These are phyloP conservation scores for Lithobates pipiens DNA, from an alignment of 2,797 vertebrate species.

Conservation along the genomic window DNA sequence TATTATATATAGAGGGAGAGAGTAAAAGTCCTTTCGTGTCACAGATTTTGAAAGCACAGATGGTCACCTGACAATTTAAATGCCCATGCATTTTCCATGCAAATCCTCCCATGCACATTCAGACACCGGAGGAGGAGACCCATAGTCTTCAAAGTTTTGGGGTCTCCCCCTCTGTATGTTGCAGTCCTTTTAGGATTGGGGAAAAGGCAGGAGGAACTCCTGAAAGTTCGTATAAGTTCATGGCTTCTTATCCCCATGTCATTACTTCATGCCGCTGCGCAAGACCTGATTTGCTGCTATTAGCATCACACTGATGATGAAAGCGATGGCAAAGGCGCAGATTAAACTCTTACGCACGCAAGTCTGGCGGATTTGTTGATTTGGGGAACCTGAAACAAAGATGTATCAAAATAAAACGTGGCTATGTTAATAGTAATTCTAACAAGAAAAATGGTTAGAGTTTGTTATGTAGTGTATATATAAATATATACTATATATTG, in stretches of 20 bases:
- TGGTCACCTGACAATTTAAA: constrained; percentile 63
- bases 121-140: constrained; percentile 49
- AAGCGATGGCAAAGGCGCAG: constrained; percentile 96
- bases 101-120: constrained; percentile 62
- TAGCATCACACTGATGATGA: constrained; percentile 98
- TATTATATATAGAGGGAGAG: constrained; percentile 53
- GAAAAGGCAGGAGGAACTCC: constrained; percentile 34
- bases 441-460: background rate
- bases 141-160: constrained; percentile 41
- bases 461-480: too few species aligned
- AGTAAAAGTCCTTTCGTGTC: constrained; percentile 53
- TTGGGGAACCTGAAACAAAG: constrained; percentile 84
- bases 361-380: constrained; percentile 97
- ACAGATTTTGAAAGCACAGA: constrained; percentile 61
- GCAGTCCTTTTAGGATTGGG: constrained; percentile 31
- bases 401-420: background rate
- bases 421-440: too few species aligned
- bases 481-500: too few species aligned
- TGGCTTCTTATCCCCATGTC: background rate
- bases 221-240: constrained; percentile 44
- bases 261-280: constrained; percentile 95
- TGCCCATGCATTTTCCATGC: constrained; percentile 63
- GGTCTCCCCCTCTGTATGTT: constrained; percentile 46
- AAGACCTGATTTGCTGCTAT: constrained; percentile 98
- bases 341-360: constrained; percentile 97